phyloP scores from a whole-genome alignment of 2,113 vertebrate species.

The Mastomys natalensis region DNA sequence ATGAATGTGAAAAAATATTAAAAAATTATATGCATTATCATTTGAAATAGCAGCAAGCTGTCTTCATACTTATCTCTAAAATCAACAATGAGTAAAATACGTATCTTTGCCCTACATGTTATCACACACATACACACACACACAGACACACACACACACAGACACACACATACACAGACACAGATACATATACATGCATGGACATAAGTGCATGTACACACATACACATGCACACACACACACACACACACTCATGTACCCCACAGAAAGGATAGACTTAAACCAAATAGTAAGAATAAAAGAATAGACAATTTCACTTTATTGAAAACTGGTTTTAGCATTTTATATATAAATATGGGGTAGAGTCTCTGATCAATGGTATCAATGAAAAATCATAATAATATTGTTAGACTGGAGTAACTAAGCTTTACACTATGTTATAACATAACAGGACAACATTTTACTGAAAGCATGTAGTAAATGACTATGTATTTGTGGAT shows the following conservation, averaged over 20 bases:
- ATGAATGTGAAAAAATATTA: background rate
- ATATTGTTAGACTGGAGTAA: background rate
- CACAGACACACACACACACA: background rate
- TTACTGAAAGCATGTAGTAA: background rate
- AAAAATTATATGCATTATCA: background rate
- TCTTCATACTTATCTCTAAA: background rate
- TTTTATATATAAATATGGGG: background rate
- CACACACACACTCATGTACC: background rate
- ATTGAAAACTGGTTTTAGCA: background rate
- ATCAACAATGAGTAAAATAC: background rate
- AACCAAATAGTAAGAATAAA: background rate
- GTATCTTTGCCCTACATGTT: background rate
- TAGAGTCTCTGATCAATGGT: background rate
- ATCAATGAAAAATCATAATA: background rate
- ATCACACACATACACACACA: background rate
- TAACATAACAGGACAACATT: background rate
- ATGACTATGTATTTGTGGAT: background rate
- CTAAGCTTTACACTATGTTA: background rate
- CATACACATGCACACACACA: background rate
- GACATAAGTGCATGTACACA: no score
- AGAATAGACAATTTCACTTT: background rate
- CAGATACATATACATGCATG: background rate
- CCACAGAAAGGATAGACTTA: background rate
- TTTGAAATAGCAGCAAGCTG: background rate
- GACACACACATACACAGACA: background rate